These are phyloP conservation scores for Eristalis intricaria DNA, from an alignment of 2,888 invertebrate genomes.

Conservation along the genomic window DNA sequence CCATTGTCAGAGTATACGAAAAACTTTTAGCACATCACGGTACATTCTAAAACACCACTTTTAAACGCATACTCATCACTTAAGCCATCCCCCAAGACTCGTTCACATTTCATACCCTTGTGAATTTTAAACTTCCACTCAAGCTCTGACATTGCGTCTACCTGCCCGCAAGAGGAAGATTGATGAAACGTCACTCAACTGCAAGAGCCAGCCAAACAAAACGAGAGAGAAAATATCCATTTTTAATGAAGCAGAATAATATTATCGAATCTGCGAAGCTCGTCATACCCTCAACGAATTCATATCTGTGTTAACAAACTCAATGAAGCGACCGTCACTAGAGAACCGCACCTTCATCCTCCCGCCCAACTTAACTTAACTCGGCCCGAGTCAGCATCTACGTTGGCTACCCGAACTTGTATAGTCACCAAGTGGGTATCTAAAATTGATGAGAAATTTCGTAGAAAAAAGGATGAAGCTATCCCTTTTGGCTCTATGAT, in stretches of 20 bases:
- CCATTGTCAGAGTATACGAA: background rate
- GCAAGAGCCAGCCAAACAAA: background rate
- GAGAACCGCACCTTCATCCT: background rate
- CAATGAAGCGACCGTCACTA: background rate
- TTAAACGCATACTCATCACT: background rate
- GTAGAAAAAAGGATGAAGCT: background rate
- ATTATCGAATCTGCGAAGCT: background rate
- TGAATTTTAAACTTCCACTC: background rate
- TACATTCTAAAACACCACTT: background rate
- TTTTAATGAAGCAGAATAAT: background rate
- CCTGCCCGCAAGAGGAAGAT: background rate
- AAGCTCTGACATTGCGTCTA: background rate
- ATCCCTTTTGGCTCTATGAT: constrained; percentile 16
- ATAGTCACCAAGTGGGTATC: constrained; percentile 11
- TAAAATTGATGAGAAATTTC: constrained; percentile 14
- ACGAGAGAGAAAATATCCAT: background rate
- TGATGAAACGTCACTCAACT: constrained; percentile 12
- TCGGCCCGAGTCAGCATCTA: background rate
- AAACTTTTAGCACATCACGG: background rate
- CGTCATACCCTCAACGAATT: background rate
- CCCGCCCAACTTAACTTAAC: background rate
- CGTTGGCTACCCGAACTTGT: background rate
- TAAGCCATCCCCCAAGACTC: background rate
- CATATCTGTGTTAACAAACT: background rate
- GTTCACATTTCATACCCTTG: background rate